Evolutionary conservation across 2,888 invertebrate species (phyloP).

Genomic region (Merodon equestris): DNA sequence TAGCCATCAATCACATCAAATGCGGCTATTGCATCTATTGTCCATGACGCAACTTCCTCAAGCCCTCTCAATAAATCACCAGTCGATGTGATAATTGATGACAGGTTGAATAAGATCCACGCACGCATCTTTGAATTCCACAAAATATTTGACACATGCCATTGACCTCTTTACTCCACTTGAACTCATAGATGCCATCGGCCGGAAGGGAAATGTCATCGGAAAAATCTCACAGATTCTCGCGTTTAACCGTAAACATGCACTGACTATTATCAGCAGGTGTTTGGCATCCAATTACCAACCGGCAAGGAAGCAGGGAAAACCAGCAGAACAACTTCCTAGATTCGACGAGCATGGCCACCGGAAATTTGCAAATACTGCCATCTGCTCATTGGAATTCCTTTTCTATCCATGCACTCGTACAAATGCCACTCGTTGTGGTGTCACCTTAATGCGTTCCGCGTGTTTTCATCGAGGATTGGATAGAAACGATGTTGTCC

Average conservation of each 20-base stretch:
- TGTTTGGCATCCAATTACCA: constrained; percentile 5
- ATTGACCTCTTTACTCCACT: constrained; percentile 56
- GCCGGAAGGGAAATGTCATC: constrained; percentile 20
- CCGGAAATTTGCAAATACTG: constrained; percentile 45
- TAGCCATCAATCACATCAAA: too few relatives aligned
- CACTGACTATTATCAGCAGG: constrained; percentile 30
- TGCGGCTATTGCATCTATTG: too few relatives aligned
- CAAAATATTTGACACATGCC: neutral
- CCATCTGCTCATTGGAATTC: constrained; percentile 50
- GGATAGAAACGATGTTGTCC: constrained; percentile 29
- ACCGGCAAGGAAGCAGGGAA: constrained; percentile 23
- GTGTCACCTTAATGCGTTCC: constrained; percentile 33
- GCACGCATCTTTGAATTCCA: constrained; percentile 16
- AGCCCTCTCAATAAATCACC: constrained; percentile 20
- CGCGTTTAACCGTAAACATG: constrained; percentile 18
- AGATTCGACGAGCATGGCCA: constrained; percentile 26
- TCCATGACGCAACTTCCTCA: neutral
- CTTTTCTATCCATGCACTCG: constrained; percentile 9
- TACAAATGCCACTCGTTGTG: too few relatives aligned
- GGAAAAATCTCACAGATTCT: constrained; percentile 16
- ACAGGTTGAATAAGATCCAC: constrained; percentile 16
- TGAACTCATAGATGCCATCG: neutral
- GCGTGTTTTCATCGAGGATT: constrained; percentile 42
- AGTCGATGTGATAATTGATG: constrained; percentile 28
- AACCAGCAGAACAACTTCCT: constrained; percentile 43